Conservation (phyloP, 2,797 vertebrate species). For the Neosalanx taihuensis region DNA sequence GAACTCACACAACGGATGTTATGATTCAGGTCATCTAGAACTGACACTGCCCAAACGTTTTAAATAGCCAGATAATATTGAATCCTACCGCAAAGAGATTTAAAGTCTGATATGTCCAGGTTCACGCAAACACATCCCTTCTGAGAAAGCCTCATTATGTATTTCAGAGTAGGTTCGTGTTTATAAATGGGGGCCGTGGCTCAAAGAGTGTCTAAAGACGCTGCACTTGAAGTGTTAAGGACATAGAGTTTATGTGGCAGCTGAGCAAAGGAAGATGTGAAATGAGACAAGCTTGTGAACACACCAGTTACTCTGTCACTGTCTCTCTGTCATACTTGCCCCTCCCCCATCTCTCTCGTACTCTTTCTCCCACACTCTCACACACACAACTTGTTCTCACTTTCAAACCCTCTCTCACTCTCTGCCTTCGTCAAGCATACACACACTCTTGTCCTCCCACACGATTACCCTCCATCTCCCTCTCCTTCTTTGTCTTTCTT, state of each 20-base stretch:
- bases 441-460: conserved; percentile 36
- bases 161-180: conserved; percentile 29
- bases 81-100: background rate
- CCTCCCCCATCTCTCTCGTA: background rate
- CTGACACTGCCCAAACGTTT: background rate
- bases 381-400: conserved; percentile 3
- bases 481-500: conserved; percentile 7
- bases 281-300: conserved; percentile 40
- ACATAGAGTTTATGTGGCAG: conserved; percentile 41
- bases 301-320: conserved; percentile 41
- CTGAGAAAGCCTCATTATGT: conserved; percentile 19
- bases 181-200: conserved; percentile 24
- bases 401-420: conserved; percentile 47
- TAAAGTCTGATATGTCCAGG: background rate
- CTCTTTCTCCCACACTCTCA: background rate
- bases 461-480: conserved; percentile 26
- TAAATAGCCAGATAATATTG: background rate
- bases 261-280: conserved; percentile 23
- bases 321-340: conserved; percentile 34
- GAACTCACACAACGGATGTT: background rate
- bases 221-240: conserved; percentile 35
- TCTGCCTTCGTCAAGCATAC: conserved; percentile 40
- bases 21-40: conserved; percentile 10
- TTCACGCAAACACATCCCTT: conserved; percentile 13
- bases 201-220: conserved; percentile 19